These are phyloP conservation scores for Oryzias dopingdopingensis DNA, from an alignment of 2,797 vertebrate species.

Conservation along the genomic window DNA sequence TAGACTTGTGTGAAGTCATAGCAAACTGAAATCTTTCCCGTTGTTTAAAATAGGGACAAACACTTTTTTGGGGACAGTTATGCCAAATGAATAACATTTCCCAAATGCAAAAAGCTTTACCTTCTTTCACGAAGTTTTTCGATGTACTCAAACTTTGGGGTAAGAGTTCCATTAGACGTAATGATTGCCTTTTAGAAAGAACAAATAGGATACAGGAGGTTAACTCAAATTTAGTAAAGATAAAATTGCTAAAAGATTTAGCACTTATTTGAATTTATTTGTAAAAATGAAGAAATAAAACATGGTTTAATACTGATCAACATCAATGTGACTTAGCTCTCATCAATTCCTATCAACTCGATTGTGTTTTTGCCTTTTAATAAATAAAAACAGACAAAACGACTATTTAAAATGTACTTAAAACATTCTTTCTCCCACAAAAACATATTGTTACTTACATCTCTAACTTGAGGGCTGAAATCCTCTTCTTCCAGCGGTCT, in stretches of 20 bases:
- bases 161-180: slow-evolving; percentile 89
- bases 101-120: slow-evolving; percentile 64
- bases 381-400: too few relatives aligned
- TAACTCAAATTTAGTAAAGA: background rate
- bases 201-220: background rate
- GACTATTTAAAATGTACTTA: too few relatives aligned
- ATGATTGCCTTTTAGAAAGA: slow-evolving; percentile 86
- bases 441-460: slow-evolving; percentile 78
- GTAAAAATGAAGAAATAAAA: too few relatives aligned
- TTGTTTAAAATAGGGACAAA: too few relatives aligned
- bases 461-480: slow-evolving; percentile 90
- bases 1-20: too few relatives aligned
- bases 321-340: too few relatives aligned
- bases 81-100: background rate
- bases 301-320: too few relatives aligned
- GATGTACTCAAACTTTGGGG: slow-evolving; percentile 95
- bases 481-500: slow-evolving; percentile 85
- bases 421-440: too few relatives aligned
- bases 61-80: background rate
- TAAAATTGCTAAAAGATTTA: background rate
- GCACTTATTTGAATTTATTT: too few relatives aligned
- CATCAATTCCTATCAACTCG: too few relatives aligned
- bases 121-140: slow-evolving; percentile 88
- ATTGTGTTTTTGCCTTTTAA: too few relatives aligned
- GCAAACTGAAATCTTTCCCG: too few relatives aligned